Percentiles rank a stretch among this genome's conserved stretches.
These are phyloP conservation scores for Mongoloraphidia duomilia DNA, from an alignment of 2,888 invertebrate genomes.

Conservation along the genomic window DNA sequence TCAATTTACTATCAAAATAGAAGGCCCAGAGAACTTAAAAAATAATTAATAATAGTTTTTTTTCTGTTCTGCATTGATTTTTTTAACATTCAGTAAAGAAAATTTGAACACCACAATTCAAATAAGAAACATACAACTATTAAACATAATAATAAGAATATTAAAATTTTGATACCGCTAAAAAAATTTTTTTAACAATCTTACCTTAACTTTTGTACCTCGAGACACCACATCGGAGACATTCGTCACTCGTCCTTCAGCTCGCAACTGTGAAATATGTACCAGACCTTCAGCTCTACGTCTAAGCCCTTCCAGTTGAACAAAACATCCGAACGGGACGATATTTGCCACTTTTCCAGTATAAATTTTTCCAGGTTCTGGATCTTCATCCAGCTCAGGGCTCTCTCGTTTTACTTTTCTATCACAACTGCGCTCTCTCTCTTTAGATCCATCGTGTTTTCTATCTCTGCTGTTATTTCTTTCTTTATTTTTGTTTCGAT, in stretches of 20 bases:
- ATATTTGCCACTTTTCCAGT: conserved; percentile 88
- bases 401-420: conserved; percentile 22
- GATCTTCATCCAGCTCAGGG: conserved; percentile 35
- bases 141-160: too few species aligned
- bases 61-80: too few species aligned
- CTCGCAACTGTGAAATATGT: conserved; percentile 86
- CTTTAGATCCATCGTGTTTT: conserved; percentile 14
- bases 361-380: conserved; percentile 77
- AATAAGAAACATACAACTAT: too few species aligned
- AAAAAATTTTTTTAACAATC: conserved; percentile 8
- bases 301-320: conserved; percentile 81
- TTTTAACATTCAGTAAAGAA: neutral
- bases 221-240: conserved; percentile 86
- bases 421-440: conserved; percentile 8
- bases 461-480: conserved; percentile 19
- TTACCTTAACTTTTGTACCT: conserved; percentile 76
- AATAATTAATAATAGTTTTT: too few species aligned
- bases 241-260: conserved; percentile 87
- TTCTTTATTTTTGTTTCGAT: conserved; percentile 15
- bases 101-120: conserved; percentile 1
- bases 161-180: too few species aligned
- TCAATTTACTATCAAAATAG: too few species aligned
- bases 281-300: conserved; percentile 91
- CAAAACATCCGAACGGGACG: conserved; percentile 97
- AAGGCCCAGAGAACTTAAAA: too few species aligned